Conservation (phyloP, 1,140 invertebrate genomes). For the Nylanderia fulva region DNA sequence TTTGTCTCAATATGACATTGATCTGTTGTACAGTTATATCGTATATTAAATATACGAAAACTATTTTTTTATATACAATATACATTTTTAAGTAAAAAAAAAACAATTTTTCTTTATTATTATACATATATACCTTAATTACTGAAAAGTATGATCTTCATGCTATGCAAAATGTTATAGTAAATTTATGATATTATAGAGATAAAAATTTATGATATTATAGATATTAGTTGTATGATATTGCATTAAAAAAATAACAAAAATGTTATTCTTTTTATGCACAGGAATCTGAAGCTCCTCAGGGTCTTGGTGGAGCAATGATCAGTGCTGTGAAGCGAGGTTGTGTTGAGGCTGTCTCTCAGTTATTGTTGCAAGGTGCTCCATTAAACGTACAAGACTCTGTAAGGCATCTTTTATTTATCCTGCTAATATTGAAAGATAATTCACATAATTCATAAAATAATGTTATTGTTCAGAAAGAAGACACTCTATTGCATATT, state of each 20-base stretch:
- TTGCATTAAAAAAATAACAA: too few species aligned
- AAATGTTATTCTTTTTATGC: conserved; percentile 70
- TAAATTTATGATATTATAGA: background rate
- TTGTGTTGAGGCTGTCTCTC: conserved; percentile 83
- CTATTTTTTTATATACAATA: conserved; percentile 71
- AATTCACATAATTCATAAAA: conserved; percentile 27
- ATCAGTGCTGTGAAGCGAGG: conserved; percentile 84
- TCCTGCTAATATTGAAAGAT: conserved; percentile 3
- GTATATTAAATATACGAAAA: conserved; percentile 69
- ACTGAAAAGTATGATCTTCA: conserved; percentile 36
- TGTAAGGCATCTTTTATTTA: conserved; percentile 82
- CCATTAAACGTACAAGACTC: conserved; percentile 90
- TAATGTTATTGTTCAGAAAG: conserved; percentile 86
- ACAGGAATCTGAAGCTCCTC: conserved; percentile 84
- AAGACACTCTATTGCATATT: conserved; percentile 92
- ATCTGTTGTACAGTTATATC: conserved; percentile 73
- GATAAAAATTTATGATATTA: too few species aligned
- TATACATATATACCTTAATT: conserved; percentile 42
- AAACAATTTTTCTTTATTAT: conserved; percentile 64
- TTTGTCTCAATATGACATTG: conserved; percentile 52
- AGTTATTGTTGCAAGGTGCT: conserved; percentile 89
- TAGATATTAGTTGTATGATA: background rate
- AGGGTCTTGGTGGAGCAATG: conserved; percentile 83
- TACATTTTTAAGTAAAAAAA: conserved; percentile 64
- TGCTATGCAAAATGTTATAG: background rate